Conservation (phyloP, 2,113 vertebrate species). For the Potamarius usumacintae region DNA sequence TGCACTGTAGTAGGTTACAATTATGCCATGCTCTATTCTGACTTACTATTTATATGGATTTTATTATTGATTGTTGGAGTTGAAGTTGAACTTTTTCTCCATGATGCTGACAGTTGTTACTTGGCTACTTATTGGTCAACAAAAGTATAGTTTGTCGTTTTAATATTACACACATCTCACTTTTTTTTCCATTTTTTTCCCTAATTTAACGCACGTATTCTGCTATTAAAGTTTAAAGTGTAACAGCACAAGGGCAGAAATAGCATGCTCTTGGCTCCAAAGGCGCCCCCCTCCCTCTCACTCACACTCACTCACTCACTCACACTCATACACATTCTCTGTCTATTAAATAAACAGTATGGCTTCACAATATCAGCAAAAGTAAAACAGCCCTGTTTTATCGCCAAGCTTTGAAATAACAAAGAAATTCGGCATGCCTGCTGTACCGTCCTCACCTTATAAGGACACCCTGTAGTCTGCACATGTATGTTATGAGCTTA, state of each 20-base stretch:
- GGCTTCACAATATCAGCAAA: constrained; percentile 32
- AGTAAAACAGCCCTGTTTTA: constrained; percentile 35
- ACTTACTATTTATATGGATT: neutral
- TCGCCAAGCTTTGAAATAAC: constrained; percentile 38
- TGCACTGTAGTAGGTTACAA: neutral
- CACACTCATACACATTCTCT: constrained; percentile 4
- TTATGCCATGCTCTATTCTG: neutral
- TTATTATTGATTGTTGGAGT: neutral
- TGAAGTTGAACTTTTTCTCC: neutral
- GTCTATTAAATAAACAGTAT: constrained; percentile 37
- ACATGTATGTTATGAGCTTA: constrained; percentile 45
- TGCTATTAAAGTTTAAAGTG: neutral
- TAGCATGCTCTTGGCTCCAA: neutral
- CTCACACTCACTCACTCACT: neutral
- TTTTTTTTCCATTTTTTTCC: neutral
- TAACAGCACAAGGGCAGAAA: neutral
- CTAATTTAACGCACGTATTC: neutral
- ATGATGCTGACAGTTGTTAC: neutral
- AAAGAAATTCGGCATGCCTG: constrained; percentile 40
- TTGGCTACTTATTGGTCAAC: neutral
- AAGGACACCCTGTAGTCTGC: constrained; percentile 61
- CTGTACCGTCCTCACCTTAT: constrained; percentile 64
- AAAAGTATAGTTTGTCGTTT: neutral
- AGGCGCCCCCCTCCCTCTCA: neutral
- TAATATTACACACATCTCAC: neutral